Conservation (phyloP, 2,888 invertebrate genomes). For the Leptopilina drosophilae region DNA sequence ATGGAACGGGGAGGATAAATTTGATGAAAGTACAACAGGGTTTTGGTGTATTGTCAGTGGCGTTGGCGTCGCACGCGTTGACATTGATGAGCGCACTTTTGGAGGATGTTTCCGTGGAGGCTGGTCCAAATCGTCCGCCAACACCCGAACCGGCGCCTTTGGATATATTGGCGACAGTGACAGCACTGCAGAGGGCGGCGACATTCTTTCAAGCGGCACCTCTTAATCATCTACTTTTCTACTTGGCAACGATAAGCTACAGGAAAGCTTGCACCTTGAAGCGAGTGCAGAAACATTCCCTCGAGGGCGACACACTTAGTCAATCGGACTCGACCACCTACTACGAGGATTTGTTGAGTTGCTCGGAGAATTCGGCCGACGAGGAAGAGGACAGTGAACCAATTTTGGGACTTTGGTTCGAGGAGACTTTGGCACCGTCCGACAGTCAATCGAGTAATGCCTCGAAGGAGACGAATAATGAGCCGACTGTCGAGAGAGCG, state of each 20-base stretch:
- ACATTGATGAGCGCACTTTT: constrained; percentile 86
- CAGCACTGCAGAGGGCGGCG: constrained; percentile 85
- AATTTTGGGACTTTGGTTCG: constrained; percentile 94
- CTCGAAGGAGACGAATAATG: constrained; percentile 78
- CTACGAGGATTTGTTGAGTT: constrained; percentile 95
- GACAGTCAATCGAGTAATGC: constrained; percentile 81
- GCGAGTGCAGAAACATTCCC: constrained; percentile 88
- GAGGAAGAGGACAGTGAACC: constrained; percentile 92
- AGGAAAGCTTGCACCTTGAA: constrained; percentile 93
- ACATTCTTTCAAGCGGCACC: constrained; percentile 85
- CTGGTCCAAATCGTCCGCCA: constrained; percentile 69
- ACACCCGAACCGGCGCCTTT: constrained; percentile 81
- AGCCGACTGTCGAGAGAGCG: constrained; percentile 78
- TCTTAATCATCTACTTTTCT: constrained; percentile 90
- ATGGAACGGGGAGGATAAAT: constrained; percentile 81
- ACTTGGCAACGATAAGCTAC: constrained; percentile 92
- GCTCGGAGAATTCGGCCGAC: constrained; percentile 92
- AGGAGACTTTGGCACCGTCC: constrained; percentile 92
- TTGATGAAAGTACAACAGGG: constrained; percentile 90
- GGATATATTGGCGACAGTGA: constrained; percentile 82
- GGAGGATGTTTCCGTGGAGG: constrained; percentile 87
- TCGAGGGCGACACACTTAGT: constrained; percentile 90
- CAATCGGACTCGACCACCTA: constrained; percentile 97
- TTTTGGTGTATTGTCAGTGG: constrained; percentile 92
- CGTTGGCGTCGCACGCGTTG: constrained; percentile 91